Evolutionary conservation across 2,888 invertebrate genomes (phyloP), one percentile per base, ranked within the genome.

Genomic region (Brenthis hecate): DNA sequence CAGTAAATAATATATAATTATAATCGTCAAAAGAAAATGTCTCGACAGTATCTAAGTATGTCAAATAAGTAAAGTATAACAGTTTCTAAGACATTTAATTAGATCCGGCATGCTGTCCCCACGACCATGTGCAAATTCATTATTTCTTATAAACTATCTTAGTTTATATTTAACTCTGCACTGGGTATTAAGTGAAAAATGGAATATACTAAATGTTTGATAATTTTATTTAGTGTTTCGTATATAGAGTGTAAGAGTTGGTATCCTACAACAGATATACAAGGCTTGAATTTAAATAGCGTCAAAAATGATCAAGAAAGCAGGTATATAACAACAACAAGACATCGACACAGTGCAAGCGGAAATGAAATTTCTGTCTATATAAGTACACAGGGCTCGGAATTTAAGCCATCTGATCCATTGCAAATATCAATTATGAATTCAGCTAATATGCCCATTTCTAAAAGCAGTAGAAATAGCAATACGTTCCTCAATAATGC

Each of bases 71-170:
- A 85, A 78, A 82, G 73, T 80, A 85, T 83, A 82, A 84, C 86
- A 81, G 78, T 89, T 86, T 89, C 87, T 88, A 87, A 69, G 54
- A 76, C 78, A 80, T 81, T 82, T 87, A 87, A 87, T 86, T 86
- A 81, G 78, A 81, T 81, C 81, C 84, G 86, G 85, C 81, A 88
- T 82, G 83, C 80, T 79, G 79, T 81, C 81, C 79, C 58, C 58
- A 54, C 63, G 47, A 68, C 65, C 60, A 60, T 74, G 79, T 70
- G 77, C 16, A 36, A 65, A 65, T 47, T 14, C 16, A 63, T 56
- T n/a, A 61, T 48, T 55, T 13, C 47, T 54, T 55, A 48, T 62
- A 50, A 78, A 54, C 32, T 14, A 65, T 55, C 55, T 50, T 67
- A 70, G 72, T 72, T 65, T 51, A 55, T n/a, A 43, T 58, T 58